phyloP scores from a whole-genome alignment of 1,140 invertebrate genomes.

The Phthorimaea operculella region DNA sequence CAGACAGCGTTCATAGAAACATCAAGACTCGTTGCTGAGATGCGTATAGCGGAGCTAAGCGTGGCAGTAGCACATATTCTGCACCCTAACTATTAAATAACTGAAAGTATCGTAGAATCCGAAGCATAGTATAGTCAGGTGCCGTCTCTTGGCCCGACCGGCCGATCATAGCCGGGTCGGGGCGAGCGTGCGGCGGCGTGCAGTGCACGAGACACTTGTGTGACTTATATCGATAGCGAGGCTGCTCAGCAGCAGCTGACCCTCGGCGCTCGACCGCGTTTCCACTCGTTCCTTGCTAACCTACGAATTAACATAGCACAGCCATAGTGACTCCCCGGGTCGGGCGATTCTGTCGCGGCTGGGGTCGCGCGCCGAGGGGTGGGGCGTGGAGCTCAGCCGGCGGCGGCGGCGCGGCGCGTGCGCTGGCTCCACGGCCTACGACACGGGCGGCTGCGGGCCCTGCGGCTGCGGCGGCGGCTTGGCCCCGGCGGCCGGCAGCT shows the following conservation, averaged over 20 bases:
- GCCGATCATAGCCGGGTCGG: background rate
- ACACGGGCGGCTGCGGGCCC: slow-evolving; percentile 60
- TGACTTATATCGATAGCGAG: slow-evolving; percentile 15
- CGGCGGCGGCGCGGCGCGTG: slow-evolving; percentile 25
- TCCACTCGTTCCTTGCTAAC: slow-evolving; percentile 37
- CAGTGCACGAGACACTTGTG: slow-evolving; percentile 21
- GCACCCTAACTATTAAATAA: slow-evolving; percentile 61
- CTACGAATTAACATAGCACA: slow-evolving; percentile 61
- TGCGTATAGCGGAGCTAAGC: slow-evolving; percentile 58
- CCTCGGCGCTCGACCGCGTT: slow-evolving; percentile 35
- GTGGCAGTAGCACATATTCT: slow-evolving; percentile 60
- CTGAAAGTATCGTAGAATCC: slow-evolving; percentile 52
- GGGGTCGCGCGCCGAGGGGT: slow-evolving; percentile 30
- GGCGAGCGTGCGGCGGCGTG: slow-evolving; percentile 16
- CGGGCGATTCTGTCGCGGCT: slow-evolving; percentile 14
- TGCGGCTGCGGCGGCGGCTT: slow-evolving; percentile 53
- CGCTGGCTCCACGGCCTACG: slow-evolving; percentile 40
- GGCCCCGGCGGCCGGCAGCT: slow-evolving; percentile 69
- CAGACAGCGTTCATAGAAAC: slow-evolving; percentile 35
- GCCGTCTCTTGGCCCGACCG: slow-evolving; percentile 3
- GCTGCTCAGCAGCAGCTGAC: slow-evolving; percentile 21
- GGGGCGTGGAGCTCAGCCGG: slow-evolving; percentile 19
- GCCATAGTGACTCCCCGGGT: slow-evolving; percentile 46
- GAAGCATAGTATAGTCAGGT: slow-evolving; percentile 38
- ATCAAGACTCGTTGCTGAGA: slow-evolving; percentile 52